Conservation (phyloP, 2,113 vertebrate genomes). For the Alces alces region DNA sequence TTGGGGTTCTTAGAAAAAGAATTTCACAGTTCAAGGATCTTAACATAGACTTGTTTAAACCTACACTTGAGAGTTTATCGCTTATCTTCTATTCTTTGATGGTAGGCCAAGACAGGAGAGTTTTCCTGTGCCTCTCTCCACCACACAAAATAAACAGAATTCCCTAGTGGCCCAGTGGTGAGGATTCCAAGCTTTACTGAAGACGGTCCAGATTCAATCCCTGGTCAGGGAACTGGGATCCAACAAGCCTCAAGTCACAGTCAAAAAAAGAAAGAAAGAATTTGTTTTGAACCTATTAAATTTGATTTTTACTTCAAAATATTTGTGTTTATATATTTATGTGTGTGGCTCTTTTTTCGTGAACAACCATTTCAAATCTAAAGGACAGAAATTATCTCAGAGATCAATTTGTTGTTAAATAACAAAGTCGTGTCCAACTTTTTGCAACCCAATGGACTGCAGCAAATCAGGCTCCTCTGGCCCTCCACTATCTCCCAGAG, state of each 20-base stretch:
- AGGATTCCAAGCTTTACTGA: neutral
- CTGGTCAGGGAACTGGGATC: neutral
- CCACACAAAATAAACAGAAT: neutral
- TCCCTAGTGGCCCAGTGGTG: neutral
- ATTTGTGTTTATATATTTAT: neutral
- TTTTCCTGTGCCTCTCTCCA: neutral
- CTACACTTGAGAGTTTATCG: neutral
- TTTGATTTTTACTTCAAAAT: neutral
- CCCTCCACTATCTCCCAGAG: neutral
- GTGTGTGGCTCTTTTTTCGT: neutral
- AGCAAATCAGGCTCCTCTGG: neutral
- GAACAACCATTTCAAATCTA: neutral
- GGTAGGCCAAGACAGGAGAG: neutral
- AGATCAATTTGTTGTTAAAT: neutral
- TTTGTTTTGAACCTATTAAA: neutral
- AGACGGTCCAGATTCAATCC: neutral
- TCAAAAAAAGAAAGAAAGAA: neutral
- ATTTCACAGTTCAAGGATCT: neutral
- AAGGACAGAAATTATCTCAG: neutral
- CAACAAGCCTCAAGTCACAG: neutral
- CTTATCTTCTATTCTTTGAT: neutral
- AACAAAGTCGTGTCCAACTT: neutral
- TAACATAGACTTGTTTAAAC: neutral
- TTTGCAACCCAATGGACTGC: neutral
- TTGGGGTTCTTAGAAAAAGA: neutral